phyloP scores from a whole-genome alignment of 2,888 invertebrate genomes.

The Tolmerus cingulatus region DNA sequence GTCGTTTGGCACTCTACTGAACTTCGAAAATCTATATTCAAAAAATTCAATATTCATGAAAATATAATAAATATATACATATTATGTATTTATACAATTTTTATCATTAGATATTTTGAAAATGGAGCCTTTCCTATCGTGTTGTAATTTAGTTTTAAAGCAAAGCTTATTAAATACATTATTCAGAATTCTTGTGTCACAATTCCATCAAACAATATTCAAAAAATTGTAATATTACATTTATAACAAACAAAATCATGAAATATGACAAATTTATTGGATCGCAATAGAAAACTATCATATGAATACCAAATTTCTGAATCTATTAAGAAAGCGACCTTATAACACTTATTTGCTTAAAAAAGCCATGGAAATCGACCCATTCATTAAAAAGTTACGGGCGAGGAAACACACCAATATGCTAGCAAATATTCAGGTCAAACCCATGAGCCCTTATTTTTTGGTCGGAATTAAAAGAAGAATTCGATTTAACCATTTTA shows the following conservation, averaged over 20 bases:
- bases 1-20: too few relatives aligned
- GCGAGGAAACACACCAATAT: neutral
- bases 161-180: too few relatives aligned
- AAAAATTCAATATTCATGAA: too few relatives aligned
- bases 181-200: too few relatives aligned
- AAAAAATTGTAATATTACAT: too few relatives aligned
- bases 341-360: neutral
- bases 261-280: neutral
- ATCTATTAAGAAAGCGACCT: neutral
- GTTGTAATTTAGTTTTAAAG: neutral
- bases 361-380: neutral
- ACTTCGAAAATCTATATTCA: too few relatives aligned
- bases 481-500: neutral
- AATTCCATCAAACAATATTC: too few relatives aligned
- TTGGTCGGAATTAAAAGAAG: neutral
- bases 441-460: neutral
- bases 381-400: neutral
- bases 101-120: too few relatives aligned
- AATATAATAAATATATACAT: too few relatives aligned
- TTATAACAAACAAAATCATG: too few relatives aligned
- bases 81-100: too few relatives aligned
- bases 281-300: neutral
- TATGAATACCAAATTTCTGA: neutral
- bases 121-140: neutral
- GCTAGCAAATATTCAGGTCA: neutral